Base-by-base conservation (phyloP, 2,888 invertebrate species). In the Lithodes maja region DNA sequence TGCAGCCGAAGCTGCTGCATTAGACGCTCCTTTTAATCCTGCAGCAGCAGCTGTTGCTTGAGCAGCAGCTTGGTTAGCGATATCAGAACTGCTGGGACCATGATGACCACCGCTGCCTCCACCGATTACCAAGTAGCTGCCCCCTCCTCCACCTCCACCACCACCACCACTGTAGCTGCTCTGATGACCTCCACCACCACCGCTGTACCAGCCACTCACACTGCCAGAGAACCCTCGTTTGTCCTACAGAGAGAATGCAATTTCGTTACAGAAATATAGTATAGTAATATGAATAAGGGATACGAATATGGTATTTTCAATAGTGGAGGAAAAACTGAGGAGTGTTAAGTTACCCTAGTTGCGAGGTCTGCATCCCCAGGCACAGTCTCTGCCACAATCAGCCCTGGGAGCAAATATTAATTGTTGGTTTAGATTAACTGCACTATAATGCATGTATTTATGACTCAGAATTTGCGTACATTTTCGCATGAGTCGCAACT, bases 21-120 rank as follows among this genome's bases (percentile, higher is more conserved):
- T 52, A 17, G 90, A 81, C 1, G 84, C 90, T 50, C 87, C 90
- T 52, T 87, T 87, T 52, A 87, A 83, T n/a, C 87, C 83, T 9
- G 87, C 90, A 2, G 90, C 90, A 61, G 90, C 90, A 49, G 90
- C 90, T 2, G 81, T 54, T 15, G 90, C 90, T n/a, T 90, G 71
- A 53, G 87, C 86, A 3, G 90, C 90, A 15, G 90, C 90, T 49
- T 90, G 90, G 78, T 84, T 90, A 9, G 90, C 90, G 55, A 90
- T 84, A 68, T 79, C 74, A 17, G 87, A 79, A 15, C 84, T 79
- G 33, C 78, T 69, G n/a, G 84, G 68, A 1, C 90, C 90, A 17
- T 84, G 78, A 17, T 79, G 55, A 1, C 88, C 88, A 9, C 87
- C 88, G 5, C 85, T 88, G 0, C 82, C 87, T 9, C 84, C 78